phyloP scores from a whole-genome alignment of 2,888 invertebrate species.

The Apeira syringaria region DNA sequence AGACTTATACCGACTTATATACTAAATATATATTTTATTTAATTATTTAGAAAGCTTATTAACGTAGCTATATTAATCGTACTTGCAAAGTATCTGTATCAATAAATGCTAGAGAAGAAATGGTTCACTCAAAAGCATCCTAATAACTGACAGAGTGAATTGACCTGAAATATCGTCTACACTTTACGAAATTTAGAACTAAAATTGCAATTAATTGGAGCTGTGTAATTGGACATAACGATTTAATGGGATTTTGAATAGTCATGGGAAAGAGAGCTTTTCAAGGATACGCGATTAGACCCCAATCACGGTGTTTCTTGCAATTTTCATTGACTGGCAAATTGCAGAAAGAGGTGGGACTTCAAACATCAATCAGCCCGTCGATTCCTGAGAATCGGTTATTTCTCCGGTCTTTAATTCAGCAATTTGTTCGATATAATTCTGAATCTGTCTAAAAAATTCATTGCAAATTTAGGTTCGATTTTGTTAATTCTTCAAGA shows the following conservation, averaged over 20 bases:
- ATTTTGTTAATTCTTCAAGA: too few relatives aligned
- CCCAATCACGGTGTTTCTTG: constrained; percentile 71
- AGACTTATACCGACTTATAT: too few relatives aligned
- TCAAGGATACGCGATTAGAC: constrained; percentile 66
- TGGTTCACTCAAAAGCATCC: background rate
- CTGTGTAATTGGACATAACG: constrained; percentile 70
- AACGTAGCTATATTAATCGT: too few relatives aligned
- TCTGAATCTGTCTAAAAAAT: background rate
- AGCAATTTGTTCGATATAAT: constrained; percentile 1
- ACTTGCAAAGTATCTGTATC: too few relatives aligned
- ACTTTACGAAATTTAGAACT: constrained; percentile 22
- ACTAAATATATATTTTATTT: too few relatives aligned
- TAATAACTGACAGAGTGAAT: constrained; percentile 56
- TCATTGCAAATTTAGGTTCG: too few relatives aligned
- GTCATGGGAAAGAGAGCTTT: constrained; percentile 71
- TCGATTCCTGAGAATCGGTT: constrained; percentile 46
- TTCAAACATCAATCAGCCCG: constrained; percentile 64
- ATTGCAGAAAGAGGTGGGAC: constrained; percentile 58
- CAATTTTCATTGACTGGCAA: constrained; percentile 81
- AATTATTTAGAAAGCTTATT: too few relatives aligned
- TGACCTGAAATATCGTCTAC: constrained; percentile 65
- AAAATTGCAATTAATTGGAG: constrained; percentile 32
- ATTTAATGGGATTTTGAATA: constrained; percentile 70
- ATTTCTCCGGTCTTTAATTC: constrained; percentile 21
- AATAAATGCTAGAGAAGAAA: too few relatives aligned